phyloP scores from a whole-genome alignment of 1,140 invertebrate genomes.

The Maniola jurtina region DNA sequence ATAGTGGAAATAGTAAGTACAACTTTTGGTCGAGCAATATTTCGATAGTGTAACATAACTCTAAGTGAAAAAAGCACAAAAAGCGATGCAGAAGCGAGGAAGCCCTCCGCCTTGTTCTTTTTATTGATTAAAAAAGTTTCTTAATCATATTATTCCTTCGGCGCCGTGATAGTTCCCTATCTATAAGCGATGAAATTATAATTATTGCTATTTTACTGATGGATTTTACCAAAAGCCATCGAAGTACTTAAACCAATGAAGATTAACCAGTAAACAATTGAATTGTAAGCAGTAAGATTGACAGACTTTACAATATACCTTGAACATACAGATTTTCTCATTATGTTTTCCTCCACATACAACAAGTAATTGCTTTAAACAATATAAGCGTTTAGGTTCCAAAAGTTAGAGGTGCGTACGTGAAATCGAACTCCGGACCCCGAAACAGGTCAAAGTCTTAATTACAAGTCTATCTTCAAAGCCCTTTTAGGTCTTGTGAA shows the following conservation, averaged over 20 bases:
- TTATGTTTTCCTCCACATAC: no score
- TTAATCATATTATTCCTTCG: slow-evolving; percentile 51
- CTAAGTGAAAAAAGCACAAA: slow-evolving; percentile 27
- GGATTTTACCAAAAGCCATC: background rate
- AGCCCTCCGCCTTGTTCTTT: slow-evolving; percentile 47
- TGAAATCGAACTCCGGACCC: no score
- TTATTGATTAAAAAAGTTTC: slow-evolving; percentile 75
- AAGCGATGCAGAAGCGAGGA: slow-evolving; percentile 35
- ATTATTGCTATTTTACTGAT: background rate
- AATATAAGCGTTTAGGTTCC: no score
- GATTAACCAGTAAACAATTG: no score
- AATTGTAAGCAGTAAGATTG: no score
- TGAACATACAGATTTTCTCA: no score
- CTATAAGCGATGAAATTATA: background rate
- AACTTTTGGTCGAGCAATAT: background rate
- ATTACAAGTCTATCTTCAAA: no score
- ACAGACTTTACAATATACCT: no score
- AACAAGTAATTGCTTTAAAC: no score
- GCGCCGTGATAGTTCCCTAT: slow-evolving; percentile 36
- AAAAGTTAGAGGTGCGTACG: no score
- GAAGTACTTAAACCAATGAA: background rate
- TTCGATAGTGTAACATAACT: background rate
- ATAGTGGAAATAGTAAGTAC: background rate
- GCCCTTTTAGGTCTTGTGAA: no score
- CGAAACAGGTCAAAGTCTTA: no score